A percentile compares a stretch with the other conserved stretches of the same genome.
Evolutionary conservation across 1,140 invertebrate species (phyloP).

Genomic region (Drosophila pachea): DNA sequence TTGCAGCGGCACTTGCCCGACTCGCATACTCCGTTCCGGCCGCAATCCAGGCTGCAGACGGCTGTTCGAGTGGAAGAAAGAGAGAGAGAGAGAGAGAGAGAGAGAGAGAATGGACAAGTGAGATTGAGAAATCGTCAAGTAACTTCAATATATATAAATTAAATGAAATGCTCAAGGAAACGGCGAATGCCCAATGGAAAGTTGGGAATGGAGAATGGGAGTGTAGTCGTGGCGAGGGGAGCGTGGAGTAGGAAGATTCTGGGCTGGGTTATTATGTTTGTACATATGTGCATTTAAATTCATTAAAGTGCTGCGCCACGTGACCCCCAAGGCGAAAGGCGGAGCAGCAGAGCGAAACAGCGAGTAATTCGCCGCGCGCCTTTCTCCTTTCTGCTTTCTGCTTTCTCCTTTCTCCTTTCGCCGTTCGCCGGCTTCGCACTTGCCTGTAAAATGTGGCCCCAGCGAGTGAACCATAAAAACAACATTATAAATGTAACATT

Average conservation of each 20-base stretch:
- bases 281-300: constrained; percentile 43
- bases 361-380: not conserved
- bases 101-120: too few species aligned
- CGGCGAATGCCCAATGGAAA: not conserved
- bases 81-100: constrained; percentile 13
- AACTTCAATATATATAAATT: constrained; percentile 25
- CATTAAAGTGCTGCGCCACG: constrained; percentile 26
- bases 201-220: not conserved
- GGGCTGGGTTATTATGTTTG: constrained; percentile 14
- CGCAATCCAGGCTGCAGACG: constrained; percentile 93
- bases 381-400: too few species aligned
- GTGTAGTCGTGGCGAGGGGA: too few species aligned
- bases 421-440: not conserved
- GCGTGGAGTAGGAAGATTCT: too few species aligned
- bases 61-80: constrained; percentile 81
- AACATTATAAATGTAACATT: constrained; percentile 75
- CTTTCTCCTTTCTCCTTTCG: too few species aligned
- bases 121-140: too few species aligned
- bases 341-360: not conserved
- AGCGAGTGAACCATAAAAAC: constrained; percentile 68
- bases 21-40: constrained; percentile 92
- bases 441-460: constrained; percentile 39
- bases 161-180: constrained; percentile 4
- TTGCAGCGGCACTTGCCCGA: constrained; percentile 93
- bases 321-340: not conserved